phyloP scores from a whole-genome alignment of 2,797 vertebrate species.

The Cichlasoma orientale region DNA sequence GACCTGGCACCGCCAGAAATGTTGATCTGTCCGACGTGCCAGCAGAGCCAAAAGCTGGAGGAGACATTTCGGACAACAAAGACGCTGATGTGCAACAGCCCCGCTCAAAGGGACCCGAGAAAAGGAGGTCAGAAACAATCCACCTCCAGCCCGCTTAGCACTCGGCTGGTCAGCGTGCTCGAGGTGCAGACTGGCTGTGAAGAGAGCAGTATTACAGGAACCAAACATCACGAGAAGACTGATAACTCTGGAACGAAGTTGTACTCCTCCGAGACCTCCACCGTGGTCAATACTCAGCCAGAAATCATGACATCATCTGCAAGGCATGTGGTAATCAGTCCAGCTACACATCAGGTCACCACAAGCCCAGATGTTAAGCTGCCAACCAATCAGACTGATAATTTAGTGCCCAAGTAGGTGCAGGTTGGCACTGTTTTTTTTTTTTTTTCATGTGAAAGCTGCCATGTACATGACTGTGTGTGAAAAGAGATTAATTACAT shows the following conservation, averaged over 20 bases:
- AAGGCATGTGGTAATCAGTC: constrained; percentile 59
- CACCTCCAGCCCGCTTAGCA: constrained; percentile 53
- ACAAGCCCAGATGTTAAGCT: constrained; percentile 78
- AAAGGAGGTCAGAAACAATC: constrained; percentile 48
- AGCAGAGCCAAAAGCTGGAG: constrained; percentile 52
- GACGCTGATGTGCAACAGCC: constrained; percentile 56
- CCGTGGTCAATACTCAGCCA: constrained; percentile 82
- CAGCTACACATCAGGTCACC: constrained; percentile 70
- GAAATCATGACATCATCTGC: constrained; percentile 73
- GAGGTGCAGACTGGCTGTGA: constrained; percentile 81
- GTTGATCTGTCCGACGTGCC: constrained; percentile 46
- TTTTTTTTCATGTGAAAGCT: background rate
- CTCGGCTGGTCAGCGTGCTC: constrained; percentile 81
- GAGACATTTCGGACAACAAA: constrained; percentile 65
- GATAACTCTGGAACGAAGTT: constrained; percentile 83
- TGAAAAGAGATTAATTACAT: background rate
- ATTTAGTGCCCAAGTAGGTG: background rate
- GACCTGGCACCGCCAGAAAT: constrained; percentile 32
- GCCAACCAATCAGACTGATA: constrained; percentile 48
- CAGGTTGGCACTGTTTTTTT: background rate
- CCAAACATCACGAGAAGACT: constrained; percentile 83
- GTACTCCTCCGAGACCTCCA: constrained; percentile 82
- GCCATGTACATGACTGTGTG: constrained; percentile 10
- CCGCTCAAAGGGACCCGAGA: constrained; percentile 25
- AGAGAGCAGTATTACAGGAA: constrained; percentile 74